Evolutionary conservation across 2,888 invertebrate genomes (phyloP).

Genomic region (Ophonus ardosiacus): DNA sequence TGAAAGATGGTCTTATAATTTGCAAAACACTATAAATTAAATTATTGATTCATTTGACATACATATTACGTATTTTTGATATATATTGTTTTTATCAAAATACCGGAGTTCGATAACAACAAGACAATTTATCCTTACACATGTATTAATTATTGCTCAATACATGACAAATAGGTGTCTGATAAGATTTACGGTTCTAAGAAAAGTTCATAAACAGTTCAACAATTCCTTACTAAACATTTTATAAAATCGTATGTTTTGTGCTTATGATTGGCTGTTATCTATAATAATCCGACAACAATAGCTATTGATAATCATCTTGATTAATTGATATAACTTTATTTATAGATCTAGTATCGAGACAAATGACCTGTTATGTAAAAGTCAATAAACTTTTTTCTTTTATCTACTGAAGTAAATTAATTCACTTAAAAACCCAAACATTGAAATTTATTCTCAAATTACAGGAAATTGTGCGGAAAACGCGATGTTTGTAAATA

Average conservation of each 20-base stretch:
- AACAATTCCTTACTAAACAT: neutral
- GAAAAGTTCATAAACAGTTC: neutral
- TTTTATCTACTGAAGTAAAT: slow-evolving; percentile 8
- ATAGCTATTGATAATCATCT: slow-evolving; percentile 10
- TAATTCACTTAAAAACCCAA: slow-evolving; percentile 30
- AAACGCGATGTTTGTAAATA: slow-evolving; percentile 30
- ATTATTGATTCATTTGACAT: too few relatives aligned
- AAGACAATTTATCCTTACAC: too few relatives aligned
- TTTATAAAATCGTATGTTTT: slow-evolving; percentile 19
- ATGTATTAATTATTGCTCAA: too few relatives aligned
- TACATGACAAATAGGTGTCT: too few relatives aligned
- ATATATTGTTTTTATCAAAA: too few relatives aligned
- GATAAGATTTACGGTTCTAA: neutral
- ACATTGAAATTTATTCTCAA: slow-evolving; percentile 31
- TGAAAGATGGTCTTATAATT: too few relatives aligned
- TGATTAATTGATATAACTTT: slow-evolving; percentile 44
- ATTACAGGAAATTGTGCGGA: slow-evolving; percentile 20
- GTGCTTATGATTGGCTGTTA: neutral
- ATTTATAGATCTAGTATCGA: slow-evolving; percentile 34
- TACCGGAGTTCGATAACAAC: too few relatives aligned
- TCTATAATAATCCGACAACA: slow-evolving; percentile 35
- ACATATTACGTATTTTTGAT: too few relatives aligned
- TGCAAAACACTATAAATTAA: too few relatives aligned
- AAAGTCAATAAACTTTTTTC: slow-evolving; percentile 51
- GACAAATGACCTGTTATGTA: slow-evolving; percentile 42